Evolutionary conservation across 1,140 invertebrate genomes (phyloP).

Genomic region (Drosophila truncata): DNA sequence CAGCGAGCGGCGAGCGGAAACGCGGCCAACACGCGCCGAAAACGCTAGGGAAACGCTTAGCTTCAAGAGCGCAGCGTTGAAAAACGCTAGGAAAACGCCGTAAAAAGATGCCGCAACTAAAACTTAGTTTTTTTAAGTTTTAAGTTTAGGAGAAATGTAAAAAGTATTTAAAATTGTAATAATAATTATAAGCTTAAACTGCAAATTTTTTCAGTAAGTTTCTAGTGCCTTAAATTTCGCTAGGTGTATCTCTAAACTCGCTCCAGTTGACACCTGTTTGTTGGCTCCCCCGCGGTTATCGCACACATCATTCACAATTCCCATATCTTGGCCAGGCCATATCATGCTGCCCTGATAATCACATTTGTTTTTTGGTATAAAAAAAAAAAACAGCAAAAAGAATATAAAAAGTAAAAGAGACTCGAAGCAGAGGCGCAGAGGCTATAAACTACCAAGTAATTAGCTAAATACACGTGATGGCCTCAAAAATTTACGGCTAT

Average conservation of each 20-base stretch:
- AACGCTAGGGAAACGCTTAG: neutral
- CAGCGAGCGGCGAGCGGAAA: conserved; percentile 3
- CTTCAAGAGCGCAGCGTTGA: neutral
- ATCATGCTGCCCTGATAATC: conserved; percentile 33
- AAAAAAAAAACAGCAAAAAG: neutral
- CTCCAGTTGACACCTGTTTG: conserved; percentile 38
- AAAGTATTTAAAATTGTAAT: neutral
- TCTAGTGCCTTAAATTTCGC: neutral
- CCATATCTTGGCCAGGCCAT: conserved; percentile 22
- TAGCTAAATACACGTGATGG: conserved; percentile 52
- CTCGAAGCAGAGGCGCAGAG: conserved; percentile 4
- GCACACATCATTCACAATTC: conserved; percentile 50
- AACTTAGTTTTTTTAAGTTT: no score
- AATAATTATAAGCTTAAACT: neutral
- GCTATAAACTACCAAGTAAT: conserved; percentile 53
- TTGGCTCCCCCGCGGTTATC: conserved; percentile 33
- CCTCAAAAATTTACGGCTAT: conserved; percentile 11
- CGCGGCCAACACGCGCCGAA: conserved; percentile 7
- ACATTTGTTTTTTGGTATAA: conserved; percentile 26
- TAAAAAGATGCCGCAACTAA: neutral
- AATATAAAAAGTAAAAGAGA: neutral
- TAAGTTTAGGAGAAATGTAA: neutral
- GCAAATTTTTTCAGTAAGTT: accelerated
- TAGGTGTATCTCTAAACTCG: conserved; percentile 7
- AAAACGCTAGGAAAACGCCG: neutral